Percentiles rank a stretch among this genome's conserved stretches.
phyloP scores from a whole-genome alignment of 2,888 invertebrate genomes.

The Thymelicus lineola region DNA sequence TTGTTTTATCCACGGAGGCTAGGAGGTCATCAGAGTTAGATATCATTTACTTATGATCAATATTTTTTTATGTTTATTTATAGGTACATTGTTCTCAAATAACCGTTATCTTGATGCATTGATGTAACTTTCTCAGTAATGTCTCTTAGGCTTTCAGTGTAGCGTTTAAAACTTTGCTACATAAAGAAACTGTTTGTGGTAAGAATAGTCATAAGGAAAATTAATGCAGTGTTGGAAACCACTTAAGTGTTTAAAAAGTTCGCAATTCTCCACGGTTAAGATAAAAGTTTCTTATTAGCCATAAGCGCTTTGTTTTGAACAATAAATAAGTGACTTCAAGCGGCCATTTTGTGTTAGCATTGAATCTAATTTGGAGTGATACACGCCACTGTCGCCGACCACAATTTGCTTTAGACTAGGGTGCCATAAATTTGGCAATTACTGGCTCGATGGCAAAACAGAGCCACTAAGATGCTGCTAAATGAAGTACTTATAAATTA shows the following conservation, averaged over 20 bases:
- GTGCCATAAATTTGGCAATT: conserved; percentile 82
- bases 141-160: not conserved
- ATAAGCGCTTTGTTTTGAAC: conserved; percentile 34
- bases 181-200: not conserved
- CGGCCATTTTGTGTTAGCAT: conserved; percentile 67
- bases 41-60: too few species aligned
- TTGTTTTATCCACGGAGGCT: too few species aligned
- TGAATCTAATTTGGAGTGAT: conserved; percentile 82
- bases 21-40: too few species aligned
- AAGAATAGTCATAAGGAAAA: conserved; percentile 15
- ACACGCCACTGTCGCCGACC: conserved; percentile 72
- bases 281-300: conserved; percentile 33
- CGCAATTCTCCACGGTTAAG: conserved; percentile 20
- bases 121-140: not conserved
- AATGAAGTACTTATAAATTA: not conserved
- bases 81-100: too few species aligned
- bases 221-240: conserved; percentile 32
- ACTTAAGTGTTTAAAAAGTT: conserved; percentile 34
- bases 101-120: not conserved
- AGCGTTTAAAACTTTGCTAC: conserved; percentile 8
- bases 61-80: too few species aligned
- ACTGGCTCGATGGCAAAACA: conserved; percentile 71
- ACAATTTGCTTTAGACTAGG: conserved; percentile 79
- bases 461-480: conserved; percentile 63
- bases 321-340: conserved; percentile 65